Base-by-base conservation (phyloP, 2,888 invertebrate species). In the Pocota personata region DNA sequence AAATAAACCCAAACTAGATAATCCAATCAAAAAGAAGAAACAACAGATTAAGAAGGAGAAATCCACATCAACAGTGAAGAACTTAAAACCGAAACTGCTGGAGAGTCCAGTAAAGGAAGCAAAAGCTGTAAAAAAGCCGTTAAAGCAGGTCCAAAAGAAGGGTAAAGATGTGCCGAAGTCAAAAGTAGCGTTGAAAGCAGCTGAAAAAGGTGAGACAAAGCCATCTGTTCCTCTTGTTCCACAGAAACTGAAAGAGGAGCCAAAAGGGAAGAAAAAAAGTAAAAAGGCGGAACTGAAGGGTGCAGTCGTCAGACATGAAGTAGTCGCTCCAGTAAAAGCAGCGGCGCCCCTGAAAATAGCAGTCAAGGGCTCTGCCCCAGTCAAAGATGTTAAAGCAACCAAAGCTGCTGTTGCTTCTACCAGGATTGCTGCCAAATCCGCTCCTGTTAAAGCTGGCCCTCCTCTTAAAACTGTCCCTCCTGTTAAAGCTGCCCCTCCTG, bases 11-110 rank as follows among this genome's bases (percentile, higher is more conserved):
- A 79, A 76, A 27, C 27, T 75, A 1, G 71, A 75, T 32, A 84
- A 76, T 66, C 80, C 84, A 0, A 75, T 84, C 2, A 83, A 83
- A 79, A 62, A 46, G 5, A 80, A 80, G 21, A 84, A 84, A 64
- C 40, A 75, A 3, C 14, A 58, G 19, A 0, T 24, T 1, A 62
- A 64, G 4, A 78, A 83, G 12, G 55, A 55, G 1, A 84, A 84
- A 27, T 16, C 64, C 3, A 46, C 21, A 4, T 21, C 52, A 48
- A 7, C 48, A 27, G 32, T 58, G 8, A 80, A 72, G 57, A 72
- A 66, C n/a, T 32, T 60, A 0, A 67, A 67, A 21, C 7, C 30
- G 2, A 37, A 57, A 5, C 27, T 79, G 1, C 8, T 79, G 24
- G 57, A 75, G 10, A 64, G 48, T 19, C 62, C 79, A 3, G 48